A percentile compares a stretch with the other conserved stretches of the same genome.
Conservation (phyloP, 2,888 invertebrate species). For the Sarcophaga carnaria region DNA sequence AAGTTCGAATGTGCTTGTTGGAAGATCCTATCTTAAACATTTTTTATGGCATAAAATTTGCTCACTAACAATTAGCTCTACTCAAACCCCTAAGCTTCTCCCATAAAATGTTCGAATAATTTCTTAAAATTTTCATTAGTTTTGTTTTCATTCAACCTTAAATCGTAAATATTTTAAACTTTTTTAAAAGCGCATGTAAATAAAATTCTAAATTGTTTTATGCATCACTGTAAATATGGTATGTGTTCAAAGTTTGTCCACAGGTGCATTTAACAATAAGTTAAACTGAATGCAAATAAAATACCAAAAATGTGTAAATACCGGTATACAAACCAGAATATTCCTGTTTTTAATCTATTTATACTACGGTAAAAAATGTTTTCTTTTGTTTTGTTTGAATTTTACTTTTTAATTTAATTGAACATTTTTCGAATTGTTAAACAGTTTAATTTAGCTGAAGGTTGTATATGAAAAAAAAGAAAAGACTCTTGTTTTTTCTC, state of each 20-base stretch:
- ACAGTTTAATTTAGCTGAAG: slow-evolving; percentile 3
- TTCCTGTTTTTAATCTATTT: slow-evolving; percentile 40
- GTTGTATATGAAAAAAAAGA: too few species aligned
- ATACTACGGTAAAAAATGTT: neutral
- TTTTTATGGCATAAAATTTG: too few species aligned
- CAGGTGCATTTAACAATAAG: slow-evolving; percentile 51
- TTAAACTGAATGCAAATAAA: slow-evolving; percentile 53
- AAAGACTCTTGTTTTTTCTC: neutral
- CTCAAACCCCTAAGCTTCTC: too few species aligned
- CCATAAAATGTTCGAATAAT: neutral
- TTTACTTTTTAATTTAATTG: neutral
- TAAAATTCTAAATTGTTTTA: neutral
- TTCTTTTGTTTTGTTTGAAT: neutral
- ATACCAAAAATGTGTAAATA: slow-evolving; percentile 47
- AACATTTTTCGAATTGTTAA: slow-evolving; percentile 13
- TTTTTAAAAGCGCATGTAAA: neutral
- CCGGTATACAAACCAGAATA: slow-evolving; percentile 15
- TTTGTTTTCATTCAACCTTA: neutral
- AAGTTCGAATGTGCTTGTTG: too few species aligned
- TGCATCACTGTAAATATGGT: neutral
- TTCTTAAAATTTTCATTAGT: neutral
- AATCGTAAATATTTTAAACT: neutral
- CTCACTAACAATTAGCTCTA: too few species aligned
- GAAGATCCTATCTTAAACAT: too few species aligned
- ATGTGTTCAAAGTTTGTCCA: neutral